These are phyloP conservation scores for Vombatus ursinus DNA, from an alignment of 2,113 vertebrate species.

Conservation along the genomic window DNA sequence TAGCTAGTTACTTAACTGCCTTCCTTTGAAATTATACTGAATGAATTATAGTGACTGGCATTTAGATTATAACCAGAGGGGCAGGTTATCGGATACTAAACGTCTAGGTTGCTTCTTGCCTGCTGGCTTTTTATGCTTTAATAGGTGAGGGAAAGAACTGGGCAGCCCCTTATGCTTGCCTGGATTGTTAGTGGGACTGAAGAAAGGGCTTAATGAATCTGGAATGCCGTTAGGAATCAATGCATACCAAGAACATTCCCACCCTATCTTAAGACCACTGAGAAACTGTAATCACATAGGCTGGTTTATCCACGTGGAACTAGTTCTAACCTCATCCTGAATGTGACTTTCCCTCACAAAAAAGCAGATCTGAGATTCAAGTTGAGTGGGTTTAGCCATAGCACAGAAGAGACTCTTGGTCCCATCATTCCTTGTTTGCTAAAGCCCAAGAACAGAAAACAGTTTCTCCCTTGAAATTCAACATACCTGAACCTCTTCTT, in stretches of 20 bases:
- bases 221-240: background rate
- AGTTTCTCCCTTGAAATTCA: background rate
- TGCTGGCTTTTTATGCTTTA: too few relatives aligned
- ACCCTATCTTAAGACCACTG: background rate
- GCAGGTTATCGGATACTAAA: too few relatives aligned
- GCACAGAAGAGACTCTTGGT: conserved; percentile 29
- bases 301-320: background rate
- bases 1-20: background rate
- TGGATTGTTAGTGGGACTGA: background rate
- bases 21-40: background rate
- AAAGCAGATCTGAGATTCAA: conserved; percentile 53
- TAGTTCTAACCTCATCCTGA: background rate
- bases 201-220: background rate
- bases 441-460: background rate
- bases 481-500: background rate
- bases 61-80: too few relatives aligned
- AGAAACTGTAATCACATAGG: background rate
- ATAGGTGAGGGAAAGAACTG: background rate
- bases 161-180: background rate
- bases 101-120: too few relatives aligned
- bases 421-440: conserved; percentile 35
- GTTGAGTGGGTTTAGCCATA: conserved; percentile 43
- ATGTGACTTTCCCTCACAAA: background rate
- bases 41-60: too few relatives aligned
- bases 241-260: background rate